A percentile compares a stretch with the other conserved stretches of the same genome.
These are phyloP conservation scores for Oscheius myriophilus DNA, from an alignment of 2,888 invertebrate genomes.

Conservation along the genomic window DNA sequence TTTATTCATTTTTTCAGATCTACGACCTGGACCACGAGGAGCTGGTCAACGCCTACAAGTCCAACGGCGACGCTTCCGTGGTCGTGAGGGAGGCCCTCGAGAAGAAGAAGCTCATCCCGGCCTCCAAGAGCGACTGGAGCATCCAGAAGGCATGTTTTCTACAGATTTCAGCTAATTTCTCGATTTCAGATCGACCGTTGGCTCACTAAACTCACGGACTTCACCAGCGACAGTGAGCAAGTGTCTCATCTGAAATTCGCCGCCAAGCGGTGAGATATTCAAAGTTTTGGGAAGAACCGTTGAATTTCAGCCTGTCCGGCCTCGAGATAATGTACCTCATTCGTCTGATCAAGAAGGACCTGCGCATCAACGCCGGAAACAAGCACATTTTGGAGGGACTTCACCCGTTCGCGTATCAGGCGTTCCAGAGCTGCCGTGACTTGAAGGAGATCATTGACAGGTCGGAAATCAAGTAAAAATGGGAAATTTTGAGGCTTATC, in stretches of 20 bases:
- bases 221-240: constrained; percentile 90
- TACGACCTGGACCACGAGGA: constrained; percentile 81
- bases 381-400: constrained; percentile 82
- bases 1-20: constrained; percentile 76
- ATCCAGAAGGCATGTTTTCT: constrained; percentile 46
- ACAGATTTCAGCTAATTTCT: neutral
- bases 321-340: constrained; percentile 87
- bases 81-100: constrained; percentile 84
- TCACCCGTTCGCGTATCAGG: constrained; percentile 86
- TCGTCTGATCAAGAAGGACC: constrained; percentile 87
- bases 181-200: constrained; percentile 76
- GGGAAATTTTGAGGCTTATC: neutral
- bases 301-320: constrained; percentile 78
- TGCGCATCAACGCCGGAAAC: constrained; percentile 85
- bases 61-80: constrained; percentile 84
- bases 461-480: constrained; percentile 3
- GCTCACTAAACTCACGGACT: constrained; percentile 80
- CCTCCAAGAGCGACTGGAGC: constrained; percentile 49
- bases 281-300: constrained; percentile 5
- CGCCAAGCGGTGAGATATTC: constrained; percentile 74
- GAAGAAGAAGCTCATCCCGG: constrained; percentile 75
- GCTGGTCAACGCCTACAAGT: constrained; percentile 86
- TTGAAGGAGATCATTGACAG: constrained; percentile 41
- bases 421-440: constrained; percentile 78
- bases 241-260: constrained; percentile 81